Base-by-base conservation (phyloP, 2,888 invertebrate species). In the Pomacea canaliculata region DNA sequence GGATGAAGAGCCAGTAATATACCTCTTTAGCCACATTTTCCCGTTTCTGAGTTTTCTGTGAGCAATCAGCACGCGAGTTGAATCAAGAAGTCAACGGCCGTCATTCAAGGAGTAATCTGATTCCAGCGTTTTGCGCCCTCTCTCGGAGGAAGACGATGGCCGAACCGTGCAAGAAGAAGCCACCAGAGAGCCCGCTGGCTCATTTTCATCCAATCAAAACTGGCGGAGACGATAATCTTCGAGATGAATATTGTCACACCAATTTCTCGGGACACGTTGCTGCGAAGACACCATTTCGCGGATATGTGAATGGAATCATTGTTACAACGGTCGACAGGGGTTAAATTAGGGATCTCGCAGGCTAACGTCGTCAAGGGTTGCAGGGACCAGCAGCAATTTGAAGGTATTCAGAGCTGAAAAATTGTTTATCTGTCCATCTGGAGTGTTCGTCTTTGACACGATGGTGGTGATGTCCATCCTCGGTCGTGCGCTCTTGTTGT, bases 121-220 rank as follows among this genome's bases (percentile, higher is more conserved):
- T 73, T 73, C 65, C 16, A 18, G 16, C 73, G 56, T 51, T 46
- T 65, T 71, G 62, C 48, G 59, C 70, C 23, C 19, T 37, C 37
- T 59, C 37, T 70, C 23, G 4, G 51, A 7, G 51, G 8, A 10
- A 56, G 51, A 56, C 51, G 4, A 56, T 56, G 49, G n/a, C 9
- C 16, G 10, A 63, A 66, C 1, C 51, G 51, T 16, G 37, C 13
- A 49, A 16, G 23, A 18, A 23, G 60, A 69, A 48, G 13, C 62
- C 56, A 46, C 49, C 16, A 23, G 66, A 56, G 66, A 27, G 48
- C 68, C 18, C 8, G 27, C 12, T 56, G 63, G 69, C 68, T 74
- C 74, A 69, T 74, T 74, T 68, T 74, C 59, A 74, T 74, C 69
- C 69, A 74, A 74, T 74, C 69, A 69, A 69, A 74, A 37, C 60